phyloP scores from a whole-genome alignment of 2,797 vertebrate species.

The Xenentodon cancila region DNA sequence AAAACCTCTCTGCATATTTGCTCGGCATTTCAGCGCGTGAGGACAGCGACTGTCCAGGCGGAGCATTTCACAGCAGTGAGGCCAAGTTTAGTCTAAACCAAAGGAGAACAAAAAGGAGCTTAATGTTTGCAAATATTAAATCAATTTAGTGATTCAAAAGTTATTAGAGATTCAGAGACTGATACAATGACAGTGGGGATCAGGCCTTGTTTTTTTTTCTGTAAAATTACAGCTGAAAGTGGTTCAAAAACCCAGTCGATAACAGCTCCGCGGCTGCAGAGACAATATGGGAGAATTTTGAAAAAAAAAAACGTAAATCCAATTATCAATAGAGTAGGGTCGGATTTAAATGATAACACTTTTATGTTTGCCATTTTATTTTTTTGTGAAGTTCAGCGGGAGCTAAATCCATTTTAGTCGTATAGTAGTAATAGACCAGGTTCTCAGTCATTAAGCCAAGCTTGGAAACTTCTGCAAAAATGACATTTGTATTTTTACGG shows the following conservation, averaged over 20 bases:
- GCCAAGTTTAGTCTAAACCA: constrained; percentile 3
- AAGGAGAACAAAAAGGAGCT: constrained; percentile 3
- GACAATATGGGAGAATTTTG: too few species aligned
- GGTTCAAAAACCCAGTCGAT: too few species aligned
- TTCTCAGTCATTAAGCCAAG: not conserved
- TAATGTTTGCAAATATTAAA: constrained; percentile 6
- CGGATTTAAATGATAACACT: too few species aligned
- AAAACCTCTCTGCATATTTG: constrained; percentile 12
- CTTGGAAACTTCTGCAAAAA: not conserved
- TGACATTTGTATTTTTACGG: not conserved
- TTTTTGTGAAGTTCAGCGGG: too few species aligned
- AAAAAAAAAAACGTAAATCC: too few species aligned
- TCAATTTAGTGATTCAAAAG: constrained; percentile 5
- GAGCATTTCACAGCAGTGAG: constrained; percentile 1
- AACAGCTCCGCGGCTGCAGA: too few species aligned
- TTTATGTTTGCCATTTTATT: too few species aligned
- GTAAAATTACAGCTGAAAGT: too few species aligned
- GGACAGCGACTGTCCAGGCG: not conserved
- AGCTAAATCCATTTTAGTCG: too few species aligned
- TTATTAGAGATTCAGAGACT: not conserved
- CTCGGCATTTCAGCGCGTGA: constrained; percentile 2
- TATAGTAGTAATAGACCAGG: not conserved
- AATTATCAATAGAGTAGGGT: too few species aligned
- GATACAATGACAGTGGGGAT: not conserved
- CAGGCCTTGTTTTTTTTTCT: too few species aligned